A percentile compares a stretch with the other conserved stretches of the same genome.
Evolutionary conservation across 2,797 vertebrate genomes (phyloP).

Genomic region (Ispidina picta): DNA sequence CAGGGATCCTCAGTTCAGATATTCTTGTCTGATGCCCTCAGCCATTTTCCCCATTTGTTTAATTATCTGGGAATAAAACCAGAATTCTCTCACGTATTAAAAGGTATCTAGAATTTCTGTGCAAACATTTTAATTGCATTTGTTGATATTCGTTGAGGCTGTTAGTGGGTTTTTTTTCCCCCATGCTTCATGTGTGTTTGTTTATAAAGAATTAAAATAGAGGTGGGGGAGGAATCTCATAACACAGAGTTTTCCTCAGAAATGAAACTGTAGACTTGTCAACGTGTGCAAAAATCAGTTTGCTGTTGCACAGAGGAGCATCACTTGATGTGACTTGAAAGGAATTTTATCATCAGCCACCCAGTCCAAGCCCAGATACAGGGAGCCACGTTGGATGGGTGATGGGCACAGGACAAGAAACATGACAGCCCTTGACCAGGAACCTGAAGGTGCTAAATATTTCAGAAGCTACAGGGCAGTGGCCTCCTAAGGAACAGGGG

Average conservation of each 20-base stretch:
- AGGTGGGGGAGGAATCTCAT: background rate
- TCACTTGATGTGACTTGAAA: slow-evolving; percentile 17
- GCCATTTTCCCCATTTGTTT: background rate
- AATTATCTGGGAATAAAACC: background rate
- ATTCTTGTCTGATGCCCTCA: background rate
- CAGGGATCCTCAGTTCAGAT: background rate
- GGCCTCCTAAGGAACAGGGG: background rate
- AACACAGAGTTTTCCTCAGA: background rate
- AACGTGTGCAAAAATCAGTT: background rate
- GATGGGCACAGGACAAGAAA: background rate
- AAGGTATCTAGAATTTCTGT: background rate
- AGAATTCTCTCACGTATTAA: background rate
- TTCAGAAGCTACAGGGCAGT: background rate
- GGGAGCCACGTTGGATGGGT: background rate
- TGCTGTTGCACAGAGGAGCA: background rate
- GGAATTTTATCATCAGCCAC: background rate
- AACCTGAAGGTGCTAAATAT: background rate
- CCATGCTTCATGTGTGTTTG: background rate
- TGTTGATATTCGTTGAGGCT: background rate
- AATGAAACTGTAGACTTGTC: background rate
- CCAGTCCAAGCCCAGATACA: background rate
- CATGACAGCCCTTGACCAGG: background rate
- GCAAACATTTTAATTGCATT: background rate
- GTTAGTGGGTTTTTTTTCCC: background rate
- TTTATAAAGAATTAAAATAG: background rate